Evolutionary conservation across 2,797 vertebrate genomes (phyloP), one percentile per base, ranked within the genome.

Genomic region (Sylvia borin): DNA sequence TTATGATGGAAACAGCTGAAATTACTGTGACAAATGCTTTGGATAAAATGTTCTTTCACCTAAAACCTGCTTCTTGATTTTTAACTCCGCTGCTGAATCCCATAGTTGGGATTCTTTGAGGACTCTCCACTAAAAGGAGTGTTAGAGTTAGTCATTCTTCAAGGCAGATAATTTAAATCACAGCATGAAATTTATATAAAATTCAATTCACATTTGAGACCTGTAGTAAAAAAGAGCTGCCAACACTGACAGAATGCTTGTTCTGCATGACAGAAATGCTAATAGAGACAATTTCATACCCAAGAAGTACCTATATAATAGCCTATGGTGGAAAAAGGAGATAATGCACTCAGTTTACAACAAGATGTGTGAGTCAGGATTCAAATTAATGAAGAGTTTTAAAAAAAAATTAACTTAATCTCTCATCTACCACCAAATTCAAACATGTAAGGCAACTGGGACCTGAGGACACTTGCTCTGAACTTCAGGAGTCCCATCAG

Each of bases 191-290:
- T 96, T 92, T 90, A 83, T 92, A 90, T 53, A 88, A 92, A 94
- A 95, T 93, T 92, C 87, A 93, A 93, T 91, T 90, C 94, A 88
- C 85, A 88, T 92, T 90, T 92, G 93, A 94, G 90, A 93, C 61
- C 68, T 64, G 57, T 67, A 90, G 75, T 83, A 88, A 91, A 92
- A 92, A 89, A 72, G 65, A 93, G 51, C 72, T 88, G 61, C 85
- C 79, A 81, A 85, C 79, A 84, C 51, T 62, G 84, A 89, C 84
- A 78, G 76, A 80, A 91, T 7, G 2, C 50, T 83, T 90, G 73
- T 82, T 94, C 90, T 88, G 70, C 61, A 68, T 88, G 92, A 94
- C 91, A 88, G 87, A 93, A 77, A 89, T 94, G 81, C 40, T 93
- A 94, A 95, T 72, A 74, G 72, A 80, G 75, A 83, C 43, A 54